phyloP scores from a whole-genome alignment of 2,888 invertebrate genomes.

The Campaea margaritaria region DNA sequence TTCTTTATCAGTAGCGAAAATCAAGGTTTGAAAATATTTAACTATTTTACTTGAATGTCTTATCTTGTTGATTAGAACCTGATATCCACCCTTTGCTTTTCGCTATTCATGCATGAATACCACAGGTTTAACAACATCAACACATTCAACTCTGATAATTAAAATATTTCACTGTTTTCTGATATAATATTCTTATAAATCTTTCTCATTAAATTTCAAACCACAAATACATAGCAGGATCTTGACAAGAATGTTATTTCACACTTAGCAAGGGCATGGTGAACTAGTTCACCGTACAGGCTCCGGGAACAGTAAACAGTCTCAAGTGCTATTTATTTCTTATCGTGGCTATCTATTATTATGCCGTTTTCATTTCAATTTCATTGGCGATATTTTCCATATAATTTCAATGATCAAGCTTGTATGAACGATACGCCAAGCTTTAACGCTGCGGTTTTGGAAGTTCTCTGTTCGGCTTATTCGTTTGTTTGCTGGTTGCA shows the following conservation, averaged over 20 bases:
- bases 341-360: neutral
- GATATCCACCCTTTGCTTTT: conserved; percentile 40
- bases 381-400: conserved; percentile 5
- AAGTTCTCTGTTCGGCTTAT: conserved; percentile 2
- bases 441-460: conserved; percentile 11
- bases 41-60: conserved; percentile 24
- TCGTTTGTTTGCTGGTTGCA: neutral
- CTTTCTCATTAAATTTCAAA: conserved; percentile 11
- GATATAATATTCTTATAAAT: conserved; percentile 2
- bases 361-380: conserved; percentile 4
- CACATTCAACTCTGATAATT: conserved; percentile 12
- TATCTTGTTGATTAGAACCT: conserved; percentile 31
- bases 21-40: conserved; percentile 42
- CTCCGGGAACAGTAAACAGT: neutral
- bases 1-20: conserved; percentile 49
- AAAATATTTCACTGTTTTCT: conserved; percentile 10
- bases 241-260: neutral
- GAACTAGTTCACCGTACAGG: neutral
- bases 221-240: neutral
- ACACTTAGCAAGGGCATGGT: too few relatives aligned
- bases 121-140: conserved; percentile 24
- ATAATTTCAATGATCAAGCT: conserved; percentile 16
- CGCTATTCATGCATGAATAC: conserved; percentile 43
- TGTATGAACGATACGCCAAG: conserved; percentile 9
- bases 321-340: neutral